These are phyloP conservation scores for Anthoptus insignis DNA, from an alignment of 2,888 invertebrate genomes.

Conservation along the genomic window DNA sequence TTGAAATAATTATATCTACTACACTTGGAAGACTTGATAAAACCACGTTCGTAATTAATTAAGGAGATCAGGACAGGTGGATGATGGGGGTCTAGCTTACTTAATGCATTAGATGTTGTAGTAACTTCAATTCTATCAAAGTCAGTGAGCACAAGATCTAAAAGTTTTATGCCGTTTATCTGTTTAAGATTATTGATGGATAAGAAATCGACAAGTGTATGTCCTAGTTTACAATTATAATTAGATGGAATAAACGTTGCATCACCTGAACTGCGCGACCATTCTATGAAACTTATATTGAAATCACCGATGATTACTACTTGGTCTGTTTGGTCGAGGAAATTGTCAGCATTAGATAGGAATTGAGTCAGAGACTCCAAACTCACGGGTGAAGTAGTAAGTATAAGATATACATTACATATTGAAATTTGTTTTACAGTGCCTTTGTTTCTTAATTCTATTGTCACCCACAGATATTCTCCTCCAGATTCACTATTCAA, in stretches of 20 bases:
- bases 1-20: not conserved
- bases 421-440: not conserved
- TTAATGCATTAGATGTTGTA: not conserved
- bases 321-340: not conserved
- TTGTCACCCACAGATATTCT: conserved; percentile 5
- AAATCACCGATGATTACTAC: conserved; percentile 6
- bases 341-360: no score
- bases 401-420: conserved; percentile 2
- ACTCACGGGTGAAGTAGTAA: not conserved
- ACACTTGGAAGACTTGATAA: no score
- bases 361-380: no score
- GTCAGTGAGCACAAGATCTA: not conserved
- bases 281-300: conserved; percentile 5
- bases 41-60: not conserved
- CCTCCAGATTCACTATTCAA: no score
- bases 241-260: not conserved
- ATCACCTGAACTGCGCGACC: not conserved
- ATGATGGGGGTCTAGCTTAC: not conserved
- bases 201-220: conserved; percentile 9
- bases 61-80: no score
- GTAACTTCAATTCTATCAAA: not conserved
- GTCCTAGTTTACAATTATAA: not conserved
- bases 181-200: not conserved
- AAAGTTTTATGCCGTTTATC: not conserved
- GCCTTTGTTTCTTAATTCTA: not conserved